These are phyloP conservation scores for Lumbricus terrestris DNA, from an alignment of 2,888 invertebrate genomes.

Conservation along the genomic window DNA sequence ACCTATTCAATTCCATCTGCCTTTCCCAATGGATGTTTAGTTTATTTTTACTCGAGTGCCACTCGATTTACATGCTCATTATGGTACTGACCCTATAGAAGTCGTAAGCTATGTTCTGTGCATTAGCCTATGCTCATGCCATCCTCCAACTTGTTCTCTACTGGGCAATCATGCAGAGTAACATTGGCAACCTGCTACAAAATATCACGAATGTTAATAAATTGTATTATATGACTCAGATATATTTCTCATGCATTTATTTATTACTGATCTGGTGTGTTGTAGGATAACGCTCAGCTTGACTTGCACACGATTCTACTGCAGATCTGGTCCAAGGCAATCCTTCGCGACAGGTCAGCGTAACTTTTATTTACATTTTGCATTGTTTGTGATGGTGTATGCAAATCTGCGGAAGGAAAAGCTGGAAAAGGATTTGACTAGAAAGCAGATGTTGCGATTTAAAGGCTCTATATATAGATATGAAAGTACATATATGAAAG, in stretches of 20 bases:
- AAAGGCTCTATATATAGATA: too few species aligned
- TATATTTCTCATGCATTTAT: neutral
- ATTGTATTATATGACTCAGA: neutral
- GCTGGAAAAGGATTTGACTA: neutral
- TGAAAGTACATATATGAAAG: neutral
- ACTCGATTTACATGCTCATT: too few species aligned
- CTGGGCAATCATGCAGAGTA: neutral
- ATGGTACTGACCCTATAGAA: too few species aligned
- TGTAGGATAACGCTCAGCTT: neutral
- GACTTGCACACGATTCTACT: slow-evolving; percentile 50
- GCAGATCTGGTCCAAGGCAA: slow-evolving; percentile 73
- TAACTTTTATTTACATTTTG: neutral
- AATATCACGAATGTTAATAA: neutral
- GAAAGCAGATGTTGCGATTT: neutral
- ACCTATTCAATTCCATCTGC: too few species aligned
- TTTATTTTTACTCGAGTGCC: too few species aligned
- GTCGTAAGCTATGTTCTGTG: too few species aligned
- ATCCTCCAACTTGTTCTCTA: neutral
- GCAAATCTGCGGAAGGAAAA: neutral
- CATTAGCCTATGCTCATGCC: too few species aligned
- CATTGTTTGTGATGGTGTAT: neutral
- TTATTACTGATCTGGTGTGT: neutral
- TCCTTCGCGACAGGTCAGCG: slow-evolving; percentile 35
- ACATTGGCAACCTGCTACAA: neutral
- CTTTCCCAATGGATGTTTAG: too few species aligned